Conservation (phyloP, 2,113 vertebrate species). For the Brienomyrus longianalis region DNA sequence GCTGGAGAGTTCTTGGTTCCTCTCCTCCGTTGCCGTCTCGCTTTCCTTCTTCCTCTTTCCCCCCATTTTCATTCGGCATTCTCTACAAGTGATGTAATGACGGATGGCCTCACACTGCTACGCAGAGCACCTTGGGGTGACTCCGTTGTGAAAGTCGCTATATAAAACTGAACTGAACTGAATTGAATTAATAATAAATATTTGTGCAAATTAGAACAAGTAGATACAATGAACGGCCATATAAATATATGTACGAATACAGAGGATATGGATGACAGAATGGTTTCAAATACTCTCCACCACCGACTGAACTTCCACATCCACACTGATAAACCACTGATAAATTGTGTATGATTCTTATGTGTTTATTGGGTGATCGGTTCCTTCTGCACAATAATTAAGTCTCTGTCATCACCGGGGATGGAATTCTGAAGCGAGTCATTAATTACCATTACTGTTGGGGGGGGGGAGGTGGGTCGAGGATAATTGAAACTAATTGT, state of each 20-base stretch:
- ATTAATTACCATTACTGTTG: conserved; percentile 15
- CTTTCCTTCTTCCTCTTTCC: neutral
- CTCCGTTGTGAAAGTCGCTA: neutral
- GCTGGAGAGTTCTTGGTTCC: neutral
- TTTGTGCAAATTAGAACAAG: neutral
- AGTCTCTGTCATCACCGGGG: neutral
- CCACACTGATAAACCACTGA: neutral
- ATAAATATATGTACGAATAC: neutral
- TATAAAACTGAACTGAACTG: no score
- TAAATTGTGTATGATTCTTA: conserved; percentile 9
- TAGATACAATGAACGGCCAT: neutral
- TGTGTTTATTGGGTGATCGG: conserved; percentile 15
- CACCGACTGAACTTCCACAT: neutral
- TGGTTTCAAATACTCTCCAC: neutral
- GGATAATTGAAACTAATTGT: conserved; percentile 22
- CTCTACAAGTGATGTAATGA: neutral
- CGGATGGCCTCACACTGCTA: neutral
- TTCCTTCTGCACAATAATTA: conserved; percentile 8
- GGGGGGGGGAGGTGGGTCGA: neutral
- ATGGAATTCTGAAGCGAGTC: neutral
- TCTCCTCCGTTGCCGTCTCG: neutral
- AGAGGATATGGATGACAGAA: neutral
- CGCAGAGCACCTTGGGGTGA: neutral
- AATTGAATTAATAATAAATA: neutral
- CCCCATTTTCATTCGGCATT: neutral